Conservation (phyloP, 1,140 invertebrate species). For the Amyelois transitella region DNA sequence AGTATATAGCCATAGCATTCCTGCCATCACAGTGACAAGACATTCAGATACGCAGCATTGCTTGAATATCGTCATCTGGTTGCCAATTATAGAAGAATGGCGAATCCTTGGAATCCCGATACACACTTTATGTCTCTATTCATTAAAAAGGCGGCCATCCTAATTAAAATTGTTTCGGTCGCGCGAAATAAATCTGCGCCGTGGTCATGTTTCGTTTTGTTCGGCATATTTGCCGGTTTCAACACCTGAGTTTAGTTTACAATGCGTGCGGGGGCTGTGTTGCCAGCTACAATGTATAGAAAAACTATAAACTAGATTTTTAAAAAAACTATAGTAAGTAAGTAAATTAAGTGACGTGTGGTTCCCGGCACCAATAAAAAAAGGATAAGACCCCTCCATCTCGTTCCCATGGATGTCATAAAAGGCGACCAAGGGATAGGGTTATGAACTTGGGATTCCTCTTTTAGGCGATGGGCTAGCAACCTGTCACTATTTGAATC, state of each 20-base stretch:
- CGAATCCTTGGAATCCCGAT: conserved; percentile 36
- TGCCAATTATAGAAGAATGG: conserved; percentile 50
- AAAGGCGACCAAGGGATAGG: no score
- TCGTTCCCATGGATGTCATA: no score
- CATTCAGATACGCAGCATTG: conserved; percentile 13
- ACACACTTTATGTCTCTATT: conserved; percentile 69
- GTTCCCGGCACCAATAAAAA: no score
- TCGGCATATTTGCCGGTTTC: conserved; percentile 66
- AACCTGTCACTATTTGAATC: no score
- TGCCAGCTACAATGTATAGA: no score
- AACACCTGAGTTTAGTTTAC: conserved; percentile 53
- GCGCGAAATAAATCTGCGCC: conserved; percentile 51
- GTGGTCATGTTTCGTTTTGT: conserved; percentile 45
- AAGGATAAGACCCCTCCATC: no score
- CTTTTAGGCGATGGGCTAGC: no score
- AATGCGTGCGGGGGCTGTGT: conserved; percentile 48
- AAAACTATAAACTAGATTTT: no score
- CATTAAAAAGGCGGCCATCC: conserved; percentile 55
- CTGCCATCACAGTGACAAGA: not conserved
- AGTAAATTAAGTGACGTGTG: no score
- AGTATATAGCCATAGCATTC: not conserved
- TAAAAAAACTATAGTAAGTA: no score
- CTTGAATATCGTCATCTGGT: conserved; percentile 43
- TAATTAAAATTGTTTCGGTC: conserved; percentile 68
- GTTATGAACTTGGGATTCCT: no score